Evolutionary conservation across 1,140 invertebrate species (phyloP), one percentile per base, ranked within the genome.

Genomic region (Argopecten irradians): DNA sequence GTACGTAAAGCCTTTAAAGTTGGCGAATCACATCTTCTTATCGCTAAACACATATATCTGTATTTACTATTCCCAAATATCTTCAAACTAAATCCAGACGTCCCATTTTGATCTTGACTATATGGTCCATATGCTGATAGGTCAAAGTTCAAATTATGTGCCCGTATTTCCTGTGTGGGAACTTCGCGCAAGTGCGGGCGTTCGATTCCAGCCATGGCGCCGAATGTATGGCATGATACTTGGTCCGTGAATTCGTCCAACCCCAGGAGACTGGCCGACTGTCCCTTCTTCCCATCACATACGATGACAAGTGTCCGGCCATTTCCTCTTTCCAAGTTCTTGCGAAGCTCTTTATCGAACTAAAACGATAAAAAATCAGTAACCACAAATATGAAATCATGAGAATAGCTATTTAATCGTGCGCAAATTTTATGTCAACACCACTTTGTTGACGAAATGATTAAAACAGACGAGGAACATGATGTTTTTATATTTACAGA

Each of bases 91-190:
- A 95, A 95, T n/a, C 93, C 92, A 14, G 93, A 86, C 33, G 90
- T 85, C 9, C 92, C 92, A 32, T 93, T 89, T 36, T 91, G 90
- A 36, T 93, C 92, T 2, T 88, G 82, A 28, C 87, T 46, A 46
- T 93, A 91, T 14, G 90, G 34, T 7, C 92, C 93, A 87, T 94
- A 95, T 28, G 93, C 93, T 36, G 94, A 92, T 13, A 95, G 91
- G 86, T 95, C 94, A 89, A 95, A 95, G 71, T 89, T 93, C 82
- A 95, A 89, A 90, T 94, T 93, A 86, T 95, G 94, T n/a, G 94
- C 91, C 41, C 93, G 90, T 71, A 92, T 92, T 86, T 95, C 94
- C 34, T 93, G 92, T 22, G 92, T 90, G 11, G 94, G 94, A n/a
- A 94, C 92, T 71, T 93, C 91, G 9, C 91, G 89, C 34, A 92